Evolutionary conservation across 2,797 vertebrate genomes (phyloP).

Genomic region (Thaleichthys pacificus): DNA sequence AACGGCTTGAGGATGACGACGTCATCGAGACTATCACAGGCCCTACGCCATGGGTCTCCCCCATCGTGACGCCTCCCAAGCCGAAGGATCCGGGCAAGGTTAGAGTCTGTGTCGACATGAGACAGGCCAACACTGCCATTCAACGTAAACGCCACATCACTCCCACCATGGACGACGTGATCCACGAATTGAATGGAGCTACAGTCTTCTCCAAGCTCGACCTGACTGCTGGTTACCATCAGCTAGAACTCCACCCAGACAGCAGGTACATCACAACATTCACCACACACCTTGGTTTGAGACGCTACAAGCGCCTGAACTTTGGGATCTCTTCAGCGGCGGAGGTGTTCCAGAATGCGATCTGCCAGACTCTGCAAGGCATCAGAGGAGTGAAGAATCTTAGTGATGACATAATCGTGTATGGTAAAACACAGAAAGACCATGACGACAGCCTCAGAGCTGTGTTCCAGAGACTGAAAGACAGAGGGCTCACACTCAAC

Average conservation of each 20-base stretch:
- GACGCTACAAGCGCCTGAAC: conserved; percentile 22
- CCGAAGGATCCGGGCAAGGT: conserved; percentile 33
- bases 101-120: conserved; percentile 37
- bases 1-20: conserved; percentile 10
- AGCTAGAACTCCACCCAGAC: conserved; percentile 39
- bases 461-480: conserved; percentile 29
- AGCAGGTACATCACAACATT: conserved; percentile 43
- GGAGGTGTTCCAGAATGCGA: conserved; percentile 35
- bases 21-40: conserved; percentile 23
- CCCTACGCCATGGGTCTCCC: conserved; percentile 28
- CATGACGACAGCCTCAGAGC: conserved; percentile 24
- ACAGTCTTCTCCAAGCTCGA: conserved; percentile 37
- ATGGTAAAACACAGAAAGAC: conserved; percentile 8
- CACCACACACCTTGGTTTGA: conserved; percentile 26
- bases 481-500: conserved; percentile 21
- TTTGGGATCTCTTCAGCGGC: conserved; percentile 25
- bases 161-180: conserved; percentile 20
- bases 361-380: conserved; percentile 24
- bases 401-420: conserved; percentile 37
- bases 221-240: conserved; percentile 33
- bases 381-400: conserved; percentile 28
- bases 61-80: conserved; percentile 24
- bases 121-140: conserved; percentile 30
- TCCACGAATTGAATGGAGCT: conserved; percentile 22
- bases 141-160: conserved; percentile 21